phyloP scores from a whole-genome alignment of 2,113 vertebrate genomes.

The Vidua chalybeata region DNA sequence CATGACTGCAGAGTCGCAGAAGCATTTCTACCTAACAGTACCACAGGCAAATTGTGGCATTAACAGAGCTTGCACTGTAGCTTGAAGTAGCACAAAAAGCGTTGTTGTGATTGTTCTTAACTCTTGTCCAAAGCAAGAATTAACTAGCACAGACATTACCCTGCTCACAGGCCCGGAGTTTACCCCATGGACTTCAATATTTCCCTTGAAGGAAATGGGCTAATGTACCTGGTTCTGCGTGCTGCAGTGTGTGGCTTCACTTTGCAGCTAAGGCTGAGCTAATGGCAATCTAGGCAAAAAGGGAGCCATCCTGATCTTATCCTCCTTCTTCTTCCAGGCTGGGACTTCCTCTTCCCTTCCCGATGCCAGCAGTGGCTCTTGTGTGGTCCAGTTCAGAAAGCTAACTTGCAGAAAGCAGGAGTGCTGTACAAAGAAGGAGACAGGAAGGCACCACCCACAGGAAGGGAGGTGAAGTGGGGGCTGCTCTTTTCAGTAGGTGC shows the following conservation, averaged over 20 bases:
- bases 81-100: neutral
- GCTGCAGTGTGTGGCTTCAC: neutral
- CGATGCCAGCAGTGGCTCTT: slow-evolving; percentile 40
- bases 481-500: neutral
- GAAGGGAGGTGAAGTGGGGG: slow-evolving; percentile 30
- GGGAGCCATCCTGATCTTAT: slow-evolving; percentile 36
- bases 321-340: slow-evolving; percentile 67
- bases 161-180: neutral
- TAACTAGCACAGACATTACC: neutral
- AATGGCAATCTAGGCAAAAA: neutral
- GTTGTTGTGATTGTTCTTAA: neutral
- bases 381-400: slow-evolving; percentile 48
- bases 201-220: neutral
- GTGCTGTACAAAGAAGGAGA: slow-evolving; percentile 36
- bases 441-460: slow-evolving; percentile 41
- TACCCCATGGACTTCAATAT: neutral
- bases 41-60: neutral
- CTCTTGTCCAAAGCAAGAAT: neutral
- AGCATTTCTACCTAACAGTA: neutral
- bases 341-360: slow-evolving; percentile 27
- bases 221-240: neutral
- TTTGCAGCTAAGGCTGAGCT: slow-evolving; percentile 10
- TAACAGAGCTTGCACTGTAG: neutral
- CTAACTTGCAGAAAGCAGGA: slow-evolving; percentile 49
- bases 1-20: neutral